Conservation (phyloP, 2,888 invertebrate species). For the Conomelus anceps region DNA sequence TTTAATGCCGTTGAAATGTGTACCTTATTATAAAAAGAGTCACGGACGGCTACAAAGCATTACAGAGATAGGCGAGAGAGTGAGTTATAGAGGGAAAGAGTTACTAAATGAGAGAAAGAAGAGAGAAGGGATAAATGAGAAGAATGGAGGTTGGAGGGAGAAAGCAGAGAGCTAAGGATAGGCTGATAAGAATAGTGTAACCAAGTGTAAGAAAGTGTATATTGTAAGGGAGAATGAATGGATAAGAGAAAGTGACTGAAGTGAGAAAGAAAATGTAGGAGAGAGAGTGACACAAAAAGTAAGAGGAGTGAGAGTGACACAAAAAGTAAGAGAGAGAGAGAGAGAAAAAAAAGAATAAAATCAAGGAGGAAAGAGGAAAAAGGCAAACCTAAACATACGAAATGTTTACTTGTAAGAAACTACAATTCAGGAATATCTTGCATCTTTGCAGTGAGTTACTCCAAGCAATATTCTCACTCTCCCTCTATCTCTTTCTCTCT, state of each 20-base stretch:
- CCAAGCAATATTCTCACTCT: not conserved
- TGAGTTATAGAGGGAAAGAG: not conserved
- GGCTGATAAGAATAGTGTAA: not conserved
- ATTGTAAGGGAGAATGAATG: not conserved
- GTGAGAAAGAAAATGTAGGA: not conserved
- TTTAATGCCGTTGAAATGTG: not conserved
- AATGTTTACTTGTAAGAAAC: not conserved
- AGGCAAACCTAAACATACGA: too few species aligned
- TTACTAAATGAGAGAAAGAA: too few species aligned
- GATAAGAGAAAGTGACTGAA: not conserved
- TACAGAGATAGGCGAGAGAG: not conserved
- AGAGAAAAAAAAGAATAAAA: not conserved
- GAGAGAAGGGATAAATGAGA: not conserved
- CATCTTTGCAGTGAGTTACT: not conserved
- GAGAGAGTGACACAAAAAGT: not conserved
- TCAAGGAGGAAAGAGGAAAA: not conserved
- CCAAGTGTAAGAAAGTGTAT: not conserved
- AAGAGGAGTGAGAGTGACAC: not conserved
- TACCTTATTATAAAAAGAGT: not conserved
- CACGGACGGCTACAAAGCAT: not conserved
- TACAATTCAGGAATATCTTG: not conserved
- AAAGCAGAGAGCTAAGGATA: not conserved
- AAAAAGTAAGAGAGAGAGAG: too few species aligned
- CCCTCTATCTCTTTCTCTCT: not conserved
- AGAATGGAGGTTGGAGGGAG: too few species aligned